phyloP scores from a whole-genome alignment of 2,113 vertebrate species.

The Corythornis vintsioides region DNA sequence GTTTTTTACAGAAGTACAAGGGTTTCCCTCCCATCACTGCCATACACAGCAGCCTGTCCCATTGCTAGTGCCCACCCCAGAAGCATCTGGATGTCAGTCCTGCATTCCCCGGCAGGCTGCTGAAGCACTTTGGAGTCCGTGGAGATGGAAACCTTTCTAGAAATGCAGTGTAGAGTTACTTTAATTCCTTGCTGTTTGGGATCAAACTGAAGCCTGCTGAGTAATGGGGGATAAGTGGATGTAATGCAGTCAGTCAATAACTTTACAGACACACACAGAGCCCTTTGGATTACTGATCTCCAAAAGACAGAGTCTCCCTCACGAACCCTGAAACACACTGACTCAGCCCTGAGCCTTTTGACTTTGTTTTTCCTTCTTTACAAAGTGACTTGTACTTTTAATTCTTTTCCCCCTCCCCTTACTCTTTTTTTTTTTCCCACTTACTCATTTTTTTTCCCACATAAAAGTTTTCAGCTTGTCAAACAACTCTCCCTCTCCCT shows the following conservation, averaged over 20 bases:
- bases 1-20: neutral
- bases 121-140: conserved; percentile 39
- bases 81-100: conserved; percentile 26
- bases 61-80: neutral
- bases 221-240: conserved; percentile 64
- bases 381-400: neutral
- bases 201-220: conserved; percentile 57
- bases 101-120: conserved; percentile 35
- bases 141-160: conserved; percentile 54
- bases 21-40: neutral
- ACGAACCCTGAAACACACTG: conserved; percentile 18
- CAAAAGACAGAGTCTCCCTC: conserved; percentile 17
- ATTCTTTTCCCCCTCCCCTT: neutral
- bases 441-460: conserved; percentile 19
- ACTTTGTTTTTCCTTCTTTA: conserved; percentile 36
- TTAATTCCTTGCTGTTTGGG: conserved; percentile 56
- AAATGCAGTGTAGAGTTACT: conserved; percentile 41
- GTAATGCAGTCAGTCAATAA: conserved; percentile 56
- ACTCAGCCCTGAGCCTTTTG: conserved; percentile 53
- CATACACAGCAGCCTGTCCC: conserved; percentile 6
- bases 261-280: neutral
- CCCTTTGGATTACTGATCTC: conserved; percentile 44
- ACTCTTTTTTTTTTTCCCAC: neutral
- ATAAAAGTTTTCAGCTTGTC: conserved; percentile 47
- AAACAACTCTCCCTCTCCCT: conserved; percentile 26